phyloP scores from a whole-genome alignment of 92 coral and sea anemone genomes.

The Desmophyllum pertusum region DNA sequence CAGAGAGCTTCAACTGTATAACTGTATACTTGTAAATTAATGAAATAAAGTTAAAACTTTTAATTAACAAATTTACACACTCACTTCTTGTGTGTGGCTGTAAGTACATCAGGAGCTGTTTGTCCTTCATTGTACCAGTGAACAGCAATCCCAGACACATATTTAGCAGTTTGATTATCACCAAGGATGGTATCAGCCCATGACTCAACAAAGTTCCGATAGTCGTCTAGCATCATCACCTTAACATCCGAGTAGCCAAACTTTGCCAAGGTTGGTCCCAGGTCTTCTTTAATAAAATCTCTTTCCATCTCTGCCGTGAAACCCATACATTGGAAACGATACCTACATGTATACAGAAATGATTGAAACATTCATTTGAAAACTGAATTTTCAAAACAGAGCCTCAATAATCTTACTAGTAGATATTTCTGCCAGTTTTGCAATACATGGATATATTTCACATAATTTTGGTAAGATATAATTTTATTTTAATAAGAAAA shows the following conservation, averaged over 20 bases:
- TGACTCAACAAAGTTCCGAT: slow-evolving; percentile 54
- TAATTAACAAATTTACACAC: not conserved
- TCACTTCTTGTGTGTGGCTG: slow-evolving; percentile 79
- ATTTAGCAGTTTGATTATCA: slow-evolving; percentile 84
- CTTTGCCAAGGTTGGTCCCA: slow-evolving; percentile 86
- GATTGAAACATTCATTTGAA: not conserved
- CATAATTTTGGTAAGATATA: too few relatives aligned
- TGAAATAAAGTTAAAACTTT: not conserved
- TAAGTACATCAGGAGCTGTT: slow-evolving; percentile 64
- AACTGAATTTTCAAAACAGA: too few relatives aligned
- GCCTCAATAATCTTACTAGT: too few relatives aligned
- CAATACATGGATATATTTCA: too few relatives aligned
- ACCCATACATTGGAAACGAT: slow-evolving; percentile 89
- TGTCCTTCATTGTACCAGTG: slow-evolving; percentile 89
- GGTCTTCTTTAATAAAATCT: slow-evolving; percentile 88
- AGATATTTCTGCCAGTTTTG: too few relatives aligned
- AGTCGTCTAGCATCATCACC: slow-evolving; percentile 91
- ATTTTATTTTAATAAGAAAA: too few relatives aligned
- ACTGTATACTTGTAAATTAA: too few relatives aligned
- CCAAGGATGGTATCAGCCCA: slow-evolving; percentile 82
- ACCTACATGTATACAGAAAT: slow-evolving; percentile 37
- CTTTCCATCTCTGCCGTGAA: slow-evolving; percentile 75
- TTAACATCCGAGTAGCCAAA: slow-evolving; percentile 83
- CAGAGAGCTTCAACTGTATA: too few relatives aligned
- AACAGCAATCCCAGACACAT: slow-evolving; percentile 84